phyloP scores from a whole-genome alignment of 2,888 invertebrate genomes.

The Apocheima hispidaria region DNA sequence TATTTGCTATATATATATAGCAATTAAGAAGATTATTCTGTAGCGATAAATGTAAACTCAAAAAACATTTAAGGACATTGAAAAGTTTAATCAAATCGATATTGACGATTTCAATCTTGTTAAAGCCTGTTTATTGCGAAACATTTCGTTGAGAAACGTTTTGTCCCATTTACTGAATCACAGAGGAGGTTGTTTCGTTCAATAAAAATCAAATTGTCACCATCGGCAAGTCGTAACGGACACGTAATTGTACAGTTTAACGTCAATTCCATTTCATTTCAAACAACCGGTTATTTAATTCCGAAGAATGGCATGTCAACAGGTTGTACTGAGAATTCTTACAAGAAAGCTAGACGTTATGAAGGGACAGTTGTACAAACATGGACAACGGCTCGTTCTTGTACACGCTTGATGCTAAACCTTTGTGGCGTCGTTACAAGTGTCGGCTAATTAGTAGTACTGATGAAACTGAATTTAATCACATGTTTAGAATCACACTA shows the following conservation, averaged over 20 bases:
- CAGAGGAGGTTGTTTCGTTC: constrained; percentile 49
- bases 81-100: background rate
- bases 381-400: constrained; percentile 17
- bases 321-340: constrained; percentile 64
- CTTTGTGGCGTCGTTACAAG: constrained; percentile 32
- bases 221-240: constrained; percentile 47
- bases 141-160: constrained; percentile 39
- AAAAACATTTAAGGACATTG: background rate
- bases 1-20: background rate
- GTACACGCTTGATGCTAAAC: constrained; percentile 20
- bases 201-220: constrained; percentile 57
- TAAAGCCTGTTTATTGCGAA: constrained; percentile 6
- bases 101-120: constrained; percentile 6
- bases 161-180: constrained; percentile 46
- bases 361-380: constrained; percentile 32
- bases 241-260: constrained; percentile 62
- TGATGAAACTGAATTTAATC: constrained; percentile 3
- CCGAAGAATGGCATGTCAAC: constrained; percentile 68
- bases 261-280: constrained; percentile 56
- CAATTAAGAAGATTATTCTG: background rate
- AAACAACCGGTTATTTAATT: constrained; percentile 69
- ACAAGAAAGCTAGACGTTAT: constrained; percentile 38
- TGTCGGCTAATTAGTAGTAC: constrained; percentile 27
- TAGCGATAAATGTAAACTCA: background rate
- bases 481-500: background rate